A percentile compares a stretch with the other conserved stretches of the same genome.
phyloP scores from a whole-genome alignment of 2,113 vertebrate genomes.

The Eurystomus gularis region DNA sequence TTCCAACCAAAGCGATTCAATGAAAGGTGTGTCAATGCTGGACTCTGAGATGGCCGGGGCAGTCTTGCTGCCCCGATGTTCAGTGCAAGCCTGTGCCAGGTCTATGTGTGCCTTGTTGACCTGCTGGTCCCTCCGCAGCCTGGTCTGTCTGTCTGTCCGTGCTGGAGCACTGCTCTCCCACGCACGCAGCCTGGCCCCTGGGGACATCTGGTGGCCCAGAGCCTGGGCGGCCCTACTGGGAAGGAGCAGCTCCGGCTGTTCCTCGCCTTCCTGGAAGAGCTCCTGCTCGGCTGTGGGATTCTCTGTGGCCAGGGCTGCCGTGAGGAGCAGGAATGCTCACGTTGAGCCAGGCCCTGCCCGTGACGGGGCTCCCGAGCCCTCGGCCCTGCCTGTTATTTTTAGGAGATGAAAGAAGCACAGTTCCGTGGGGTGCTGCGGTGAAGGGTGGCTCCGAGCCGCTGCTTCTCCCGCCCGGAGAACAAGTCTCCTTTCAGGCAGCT shows the following conservation, averaged over 20 bases:
- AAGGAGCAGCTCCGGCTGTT: neutral
- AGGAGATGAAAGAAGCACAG: neutral
- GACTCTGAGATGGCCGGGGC: accelerated
- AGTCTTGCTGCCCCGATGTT: neutral
- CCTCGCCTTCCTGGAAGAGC: neutral
- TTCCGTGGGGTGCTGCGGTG: neutral
- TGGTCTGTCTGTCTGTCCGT: accelerated
- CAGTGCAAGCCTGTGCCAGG: neutral
- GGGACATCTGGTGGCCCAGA: neutral
- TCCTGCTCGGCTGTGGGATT: neutral
- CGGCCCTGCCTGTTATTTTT: neutral
- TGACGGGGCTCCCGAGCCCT: neutral
- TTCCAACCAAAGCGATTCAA: neutral
- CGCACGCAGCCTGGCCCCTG: neutral
- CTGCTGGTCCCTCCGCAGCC: neutral
- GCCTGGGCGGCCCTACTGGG: neutral
- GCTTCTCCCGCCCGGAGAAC: neutral
- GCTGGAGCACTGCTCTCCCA: neutral
- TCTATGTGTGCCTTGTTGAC: accelerated
- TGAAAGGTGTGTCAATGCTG: accelerated
- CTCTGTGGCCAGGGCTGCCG: neutral
- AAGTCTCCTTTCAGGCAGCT: constrained; percentile 27
- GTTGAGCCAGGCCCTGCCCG: neutral
- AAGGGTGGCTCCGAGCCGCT: neutral
- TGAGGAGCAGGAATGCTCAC: neutral